Evolutionary conservation across 2,888 invertebrate genomes (phyloP), one percentile per base, ranked within the genome.

Genomic region (Mesorhabditis sp.): DNA sequence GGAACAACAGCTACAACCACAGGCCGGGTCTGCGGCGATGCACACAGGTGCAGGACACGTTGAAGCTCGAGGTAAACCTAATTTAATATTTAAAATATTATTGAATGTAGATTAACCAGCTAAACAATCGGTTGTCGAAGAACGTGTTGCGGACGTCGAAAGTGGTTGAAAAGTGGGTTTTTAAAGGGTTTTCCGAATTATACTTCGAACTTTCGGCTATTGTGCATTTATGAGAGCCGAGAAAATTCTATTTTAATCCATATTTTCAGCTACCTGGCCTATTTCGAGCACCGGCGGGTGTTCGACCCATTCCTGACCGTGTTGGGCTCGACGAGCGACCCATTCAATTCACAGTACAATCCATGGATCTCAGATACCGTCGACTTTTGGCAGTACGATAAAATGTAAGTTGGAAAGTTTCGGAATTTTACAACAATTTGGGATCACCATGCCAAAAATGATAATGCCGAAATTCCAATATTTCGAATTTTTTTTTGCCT

Each of bases 311-410:
- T 95, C 88, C 91, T 97, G 75, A 93, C 93, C 6, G 90, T 92
- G 43, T 92, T 94, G 3, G 97, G 97, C 87, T 91, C 92, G 86
- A 71, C 81, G 6, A 71, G 69, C 13, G 84, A 84, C 70, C 82
- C 83, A n/a, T 79, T 83, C 71, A 80, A 80, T 68, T 76, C 78
- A 4, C 83, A 81, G 50, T 92, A 93, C 61, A 98, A 97, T 89
- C 97, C 97, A 0, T 98, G 98, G 98, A 90, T 94, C 82, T 91
- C 92, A 45, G 97, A 98, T 85, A 94, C 91, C 87, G 91, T 92
- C 4, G 97, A 98, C 86, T 91, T 94, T 86, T 98, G 98, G 98
- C 96, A 97, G 83, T 92, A 92, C 86, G 97, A 98, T 70, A 83
- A 83, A 87, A 94, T 83, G 84, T 84, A 92, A 87, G 91, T 91